These are phyloP conservation scores for Plecturocebus donacophilus DNA, from an alignment of 2,113 vertebrate species.

Conservation along the genomic window DNA sequence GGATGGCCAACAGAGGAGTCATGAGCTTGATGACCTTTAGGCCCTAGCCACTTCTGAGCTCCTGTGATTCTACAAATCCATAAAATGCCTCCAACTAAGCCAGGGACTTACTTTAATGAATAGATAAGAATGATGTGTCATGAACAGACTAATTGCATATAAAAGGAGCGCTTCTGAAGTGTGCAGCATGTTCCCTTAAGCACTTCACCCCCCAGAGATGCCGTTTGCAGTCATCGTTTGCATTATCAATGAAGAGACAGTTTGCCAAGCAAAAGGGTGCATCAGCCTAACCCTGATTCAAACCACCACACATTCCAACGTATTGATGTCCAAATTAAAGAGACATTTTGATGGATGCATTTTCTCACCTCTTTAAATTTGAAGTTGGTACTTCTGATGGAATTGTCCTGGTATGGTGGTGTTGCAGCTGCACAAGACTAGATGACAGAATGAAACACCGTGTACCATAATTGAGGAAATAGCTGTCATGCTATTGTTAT, in stretches of 20 bases:
- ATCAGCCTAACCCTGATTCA: neutral
- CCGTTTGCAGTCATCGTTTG: slow-evolving; percentile 61
- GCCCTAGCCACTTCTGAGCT: neutral
- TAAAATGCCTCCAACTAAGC: slow-evolving; percentile 63
- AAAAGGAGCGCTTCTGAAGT: slow-evolving; percentile 65
- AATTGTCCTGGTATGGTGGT: neutral
- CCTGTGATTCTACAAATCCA: slow-evolving; percentile 57
- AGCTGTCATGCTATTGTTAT: neutral
- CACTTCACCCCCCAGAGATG: slow-evolving; percentile 64
- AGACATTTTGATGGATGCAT: neutral
- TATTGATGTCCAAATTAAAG: slow-evolving; percentile 24
- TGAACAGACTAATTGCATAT: slow-evolving; percentile 78
- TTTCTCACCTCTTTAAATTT: slow-evolving; percentile 42
- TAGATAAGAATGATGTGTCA: slow-evolving; percentile 74
- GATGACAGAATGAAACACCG: neutral
- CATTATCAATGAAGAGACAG: slow-evolving; percentile 68
- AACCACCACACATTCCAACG: slow-evolving; percentile 42
- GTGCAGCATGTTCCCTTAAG: slow-evolving; percentile 57
- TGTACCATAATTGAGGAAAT: neutral
- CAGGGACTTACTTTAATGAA: slow-evolving; percentile 75
- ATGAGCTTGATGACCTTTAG: slow-evolving; percentile 53
- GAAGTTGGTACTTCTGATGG: slow-evolving; percentile 42
- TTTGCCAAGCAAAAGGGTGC: slow-evolving; percentile 23
- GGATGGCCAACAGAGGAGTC: neutral
- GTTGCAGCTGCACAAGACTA: neutral